Base-by-base conservation (phyloP, 2,888 invertebrate species). In the Zaprionus lineosus region DNA sequence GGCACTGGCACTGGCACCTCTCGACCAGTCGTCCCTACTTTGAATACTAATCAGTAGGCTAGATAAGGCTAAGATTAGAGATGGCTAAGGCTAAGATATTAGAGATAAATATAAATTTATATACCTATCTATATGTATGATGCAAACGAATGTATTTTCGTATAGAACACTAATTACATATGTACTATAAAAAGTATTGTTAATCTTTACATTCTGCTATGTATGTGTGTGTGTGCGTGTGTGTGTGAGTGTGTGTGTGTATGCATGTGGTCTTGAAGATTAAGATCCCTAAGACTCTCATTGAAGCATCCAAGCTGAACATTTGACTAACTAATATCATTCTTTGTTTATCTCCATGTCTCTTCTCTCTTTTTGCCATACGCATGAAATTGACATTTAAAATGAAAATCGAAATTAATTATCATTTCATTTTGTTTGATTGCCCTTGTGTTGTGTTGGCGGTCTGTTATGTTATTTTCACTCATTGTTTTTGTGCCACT, bases 11-110 rank as follows among this genome's bases (percentile, higher is more conserved):
- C n/a, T n/a, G n/a, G n/a, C n/a, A n/a, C n/a, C n/a, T n/a, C n/a
- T n/a, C n/a, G n/a, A n/a, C n/a, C n/a, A n/a, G n/a, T n/a, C n/a
- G n/a, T n/a, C n/a, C n/a, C n/a, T n/a, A n/a, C n/a, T n/a, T 16
- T 16, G 16, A 59, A 9, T 21, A 50, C 18, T 14, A 18, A 39
- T 18, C 3, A 34, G 14, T 57, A 64, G 58, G 15, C n/a, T 73
- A 78, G 55, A n/a, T n/a, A n/a, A 33, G 26, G 6, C 21, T 82
- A 82, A 82, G 75, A 16, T 6, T 4, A 57, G 63, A 58, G 8
- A 18, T 58, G 55, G n/a, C n/a, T 74, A 71, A 16, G 51, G 44
- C 58, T 66, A 53, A 39, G n/a, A 36, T 12, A 18, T 28, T 36
- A 36, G 11, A 41, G 2, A 33, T 47, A 31, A 41, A 56, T 21